These are phyloP conservation scores for Timema cristinae DNA, from an alignment of 2,888 invertebrate species.

Conservation along the genomic window DNA sequence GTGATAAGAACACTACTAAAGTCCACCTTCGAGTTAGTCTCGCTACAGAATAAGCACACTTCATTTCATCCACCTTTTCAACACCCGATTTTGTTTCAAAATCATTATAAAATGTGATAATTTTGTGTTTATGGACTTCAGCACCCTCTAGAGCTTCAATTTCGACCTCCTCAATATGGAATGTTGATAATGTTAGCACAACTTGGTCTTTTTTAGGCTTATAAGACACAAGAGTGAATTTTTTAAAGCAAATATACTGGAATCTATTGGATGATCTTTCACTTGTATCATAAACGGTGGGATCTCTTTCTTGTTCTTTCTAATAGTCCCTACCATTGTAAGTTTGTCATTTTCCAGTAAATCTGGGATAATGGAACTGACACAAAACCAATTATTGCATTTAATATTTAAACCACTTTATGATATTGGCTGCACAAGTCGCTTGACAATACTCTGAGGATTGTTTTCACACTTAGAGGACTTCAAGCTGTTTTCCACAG, in stretches of 20 bases:
- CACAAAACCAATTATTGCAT: conserved; percentile 30
- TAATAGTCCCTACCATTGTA: conserved; percentile 26
- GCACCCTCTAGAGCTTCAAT: too few species aligned
- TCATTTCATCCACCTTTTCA: conserved; percentile 22
- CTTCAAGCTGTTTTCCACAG: conserved; percentile 33
- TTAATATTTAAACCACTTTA: conserved; percentile 31
- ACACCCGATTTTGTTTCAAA: conserved; percentile 20
- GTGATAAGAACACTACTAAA: too few species aligned
- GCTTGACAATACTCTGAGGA: conserved; percentile 29
- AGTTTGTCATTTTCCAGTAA: conserved; percentile 22
- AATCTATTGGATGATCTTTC: background rate
- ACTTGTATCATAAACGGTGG: background rate
- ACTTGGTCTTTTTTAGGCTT: conserved; percentile 16
- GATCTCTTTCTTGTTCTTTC: conserved; percentile 24
- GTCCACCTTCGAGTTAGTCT: background rate
- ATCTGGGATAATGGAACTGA: conserved; percentile 24
- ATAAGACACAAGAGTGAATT: conserved; percentile 27
- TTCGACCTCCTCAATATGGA: too few species aligned
- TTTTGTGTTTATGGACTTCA: conserved; percentile 8
- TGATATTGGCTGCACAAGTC: conserved; percentile 29
- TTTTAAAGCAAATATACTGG: conserved; percentile 27
- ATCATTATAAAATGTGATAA: conserved; percentile 13
- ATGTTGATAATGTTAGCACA: too few species aligned
- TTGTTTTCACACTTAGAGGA: conserved; percentile 31
- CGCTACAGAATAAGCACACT: conserved; percentile 17